Percentiles rank a stretch among this genome's conserved stretches.
These are phyloP conservation scores for Sialia sialis DNA, from an alignment of 2,113 vertebrate species.

Conservation along the genomic window DNA sequence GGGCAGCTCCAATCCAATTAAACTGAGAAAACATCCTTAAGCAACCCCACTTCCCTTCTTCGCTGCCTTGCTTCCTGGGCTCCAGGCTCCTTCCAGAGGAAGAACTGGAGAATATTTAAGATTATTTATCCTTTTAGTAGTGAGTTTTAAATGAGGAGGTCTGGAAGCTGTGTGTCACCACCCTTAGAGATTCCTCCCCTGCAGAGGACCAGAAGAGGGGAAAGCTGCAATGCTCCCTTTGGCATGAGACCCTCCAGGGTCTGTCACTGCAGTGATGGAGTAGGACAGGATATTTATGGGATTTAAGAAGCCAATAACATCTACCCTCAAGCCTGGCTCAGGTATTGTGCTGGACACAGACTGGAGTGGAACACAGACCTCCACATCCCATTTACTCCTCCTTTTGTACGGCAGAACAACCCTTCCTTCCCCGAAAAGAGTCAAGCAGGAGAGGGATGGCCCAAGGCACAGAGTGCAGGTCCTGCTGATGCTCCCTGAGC, in stretches of 20 bases:
- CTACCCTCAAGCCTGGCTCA: background rate
- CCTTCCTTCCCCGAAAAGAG: background rate
- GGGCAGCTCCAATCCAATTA: background rate
- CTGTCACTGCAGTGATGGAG: background rate
- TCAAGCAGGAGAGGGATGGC: background rate
- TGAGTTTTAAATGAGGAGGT: background rate
- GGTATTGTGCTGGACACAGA: fast-evolving
- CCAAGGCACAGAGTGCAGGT: background rate
- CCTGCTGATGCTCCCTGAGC: background rate
- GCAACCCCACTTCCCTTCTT: background rate
- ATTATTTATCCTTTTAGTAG: background rate
- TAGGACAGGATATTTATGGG: background rate
- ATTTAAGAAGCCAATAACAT: background rate
- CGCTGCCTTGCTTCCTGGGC: background rate
- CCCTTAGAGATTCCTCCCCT: background rate
- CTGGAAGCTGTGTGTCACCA: background rate
- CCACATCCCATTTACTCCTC: background rate
- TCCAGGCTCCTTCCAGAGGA: background rate
- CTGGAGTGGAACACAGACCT: background rate
- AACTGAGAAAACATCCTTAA: background rate
- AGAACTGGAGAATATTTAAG: background rate
- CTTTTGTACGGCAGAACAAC: background rate
- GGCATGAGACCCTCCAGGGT: background rate
- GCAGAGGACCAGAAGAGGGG: background rate
- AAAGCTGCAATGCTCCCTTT: background rate